Evolutionary conservation across 2,113 vertebrate species (phyloP).

Genomic region (Pluvianellus socialis): DNA sequence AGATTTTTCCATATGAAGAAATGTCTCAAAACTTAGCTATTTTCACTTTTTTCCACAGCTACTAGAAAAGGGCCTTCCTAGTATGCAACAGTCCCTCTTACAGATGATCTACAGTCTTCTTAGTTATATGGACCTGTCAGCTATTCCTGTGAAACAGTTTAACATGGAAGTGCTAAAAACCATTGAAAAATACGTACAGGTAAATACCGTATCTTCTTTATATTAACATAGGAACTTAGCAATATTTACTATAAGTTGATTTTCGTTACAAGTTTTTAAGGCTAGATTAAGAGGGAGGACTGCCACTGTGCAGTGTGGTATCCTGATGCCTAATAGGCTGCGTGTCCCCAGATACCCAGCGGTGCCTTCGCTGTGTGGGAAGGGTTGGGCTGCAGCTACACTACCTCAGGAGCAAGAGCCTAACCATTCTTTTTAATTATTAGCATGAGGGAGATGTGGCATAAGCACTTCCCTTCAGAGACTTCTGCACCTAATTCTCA

Average conservation of each 20-base stretch:
- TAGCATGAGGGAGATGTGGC: neutral
- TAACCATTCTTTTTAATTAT: neutral
- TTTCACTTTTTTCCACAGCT: slow-evolving; percentile 74
- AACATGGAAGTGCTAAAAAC: slow-evolving; percentile 95
- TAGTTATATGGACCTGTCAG: slow-evolving; percentile 93
- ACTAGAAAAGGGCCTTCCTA: slow-evolving; percentile 94
- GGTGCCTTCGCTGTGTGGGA: neutral
- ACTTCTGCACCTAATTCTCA: neutral
- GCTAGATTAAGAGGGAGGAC: neutral
- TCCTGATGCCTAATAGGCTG: neutral
- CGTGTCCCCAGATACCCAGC: neutral
- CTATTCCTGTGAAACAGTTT: slow-evolving; percentile 92
- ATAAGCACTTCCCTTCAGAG: neutral
- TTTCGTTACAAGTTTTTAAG: neutral
- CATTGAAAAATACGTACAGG: slow-evolving; percentile 98
- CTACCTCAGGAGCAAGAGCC: neutral
- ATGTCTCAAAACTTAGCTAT: neutral
- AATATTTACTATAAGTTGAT: neutral
- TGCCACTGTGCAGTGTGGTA: neutral
- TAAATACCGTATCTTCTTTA: slow-evolving; percentile 51
- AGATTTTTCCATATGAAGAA: neutral
- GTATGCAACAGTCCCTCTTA: slow-evolving; percentile 94
- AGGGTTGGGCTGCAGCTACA: neutral
- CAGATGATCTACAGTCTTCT: slow-evolving; percentile 97
- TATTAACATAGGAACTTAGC: neutral